These are phyloP conservation scores for Ursus arctos DNA, from an alignment of 2,113 vertebrate species.

Conservation along the genomic window DNA sequence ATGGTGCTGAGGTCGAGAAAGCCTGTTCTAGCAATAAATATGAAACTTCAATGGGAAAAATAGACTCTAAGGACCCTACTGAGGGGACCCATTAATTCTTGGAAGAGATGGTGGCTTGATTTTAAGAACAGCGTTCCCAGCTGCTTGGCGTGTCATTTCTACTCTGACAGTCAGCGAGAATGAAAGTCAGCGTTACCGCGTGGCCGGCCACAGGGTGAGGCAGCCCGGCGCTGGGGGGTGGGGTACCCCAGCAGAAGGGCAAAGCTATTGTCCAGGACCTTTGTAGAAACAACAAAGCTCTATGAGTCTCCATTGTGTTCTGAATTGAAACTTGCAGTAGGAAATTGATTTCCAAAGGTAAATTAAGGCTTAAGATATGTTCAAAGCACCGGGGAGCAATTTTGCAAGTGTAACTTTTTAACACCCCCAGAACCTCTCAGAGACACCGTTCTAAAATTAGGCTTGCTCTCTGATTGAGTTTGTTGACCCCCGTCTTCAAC, in stretches of 20 bases:
- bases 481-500: slow-evolving; percentile 68
- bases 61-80: background rate
- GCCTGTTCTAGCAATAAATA: background rate
- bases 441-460: background rate
- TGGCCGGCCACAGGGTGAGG: fast-evolving
- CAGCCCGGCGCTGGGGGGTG: fast-evolving
- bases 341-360: slow-evolving; percentile 57
- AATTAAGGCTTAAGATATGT: slow-evolving; percentile 1
- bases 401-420: background rate
- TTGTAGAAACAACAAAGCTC: background rate
- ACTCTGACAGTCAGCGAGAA: background rate
- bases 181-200: fast-evolving
- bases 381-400: slow-evolving; percentile 19
- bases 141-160: background rate
- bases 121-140: background rate
- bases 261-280: background rate
- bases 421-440: background rate
- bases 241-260: fast-evolving
- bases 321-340: background rate
- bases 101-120: background rate
- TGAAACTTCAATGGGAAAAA: background rate
- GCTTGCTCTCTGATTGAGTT: slow-evolving; percentile 62
- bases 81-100: background rate
- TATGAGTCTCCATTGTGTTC: background rate
- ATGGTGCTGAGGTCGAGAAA: fast-evolving